These are phyloP conservation scores for Eupeodes corollae DNA, from an alignment of 1,140 invertebrate genomes.

Conservation along the genomic window DNA sequence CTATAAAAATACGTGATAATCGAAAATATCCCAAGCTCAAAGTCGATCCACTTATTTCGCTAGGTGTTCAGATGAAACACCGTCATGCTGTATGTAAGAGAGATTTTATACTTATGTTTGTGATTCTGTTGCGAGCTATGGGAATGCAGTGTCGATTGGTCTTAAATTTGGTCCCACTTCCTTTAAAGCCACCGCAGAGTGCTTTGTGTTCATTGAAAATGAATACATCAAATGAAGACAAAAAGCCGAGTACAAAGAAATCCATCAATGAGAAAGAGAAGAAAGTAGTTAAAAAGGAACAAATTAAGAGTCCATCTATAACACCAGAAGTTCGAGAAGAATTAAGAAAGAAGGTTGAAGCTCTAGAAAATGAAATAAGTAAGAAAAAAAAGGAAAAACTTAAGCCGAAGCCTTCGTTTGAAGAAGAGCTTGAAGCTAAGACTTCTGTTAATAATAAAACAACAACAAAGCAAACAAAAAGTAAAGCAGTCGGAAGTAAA, in stretches of 20 bases:
- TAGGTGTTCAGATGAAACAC: slow-evolving; percentile 49
- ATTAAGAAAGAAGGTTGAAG: no score
- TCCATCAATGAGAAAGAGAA: slow-evolving; percentile 12
- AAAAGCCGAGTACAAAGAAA: slow-evolving; percentile 5
- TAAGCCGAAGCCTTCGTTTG: no score
- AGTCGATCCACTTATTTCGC: slow-evolving; percentile 37
- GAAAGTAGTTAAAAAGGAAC: slow-evolving; percentile 7
- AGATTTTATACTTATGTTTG: slow-evolving; percentile 62
- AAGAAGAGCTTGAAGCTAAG: no score
- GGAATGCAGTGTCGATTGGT: slow-evolving; percentile 72
- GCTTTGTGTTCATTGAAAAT: slow-evolving; percentile 48
- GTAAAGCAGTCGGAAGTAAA: no score
- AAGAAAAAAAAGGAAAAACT: no score
- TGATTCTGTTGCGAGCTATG: slow-evolving; percentile 61
- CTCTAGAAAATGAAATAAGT: no score
- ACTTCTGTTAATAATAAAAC: no score
- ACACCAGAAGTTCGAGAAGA: slow-evolving; percentile 9
- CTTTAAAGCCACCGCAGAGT: slow-evolving; percentile 45
- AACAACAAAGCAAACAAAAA: no score
- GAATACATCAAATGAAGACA: slow-evolving; percentile 19
- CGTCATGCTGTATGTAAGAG: slow-evolving; percentile 51
- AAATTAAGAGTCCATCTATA: slow-evolving; percentile 5
- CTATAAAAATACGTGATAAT: slow-evolving; percentile 44
- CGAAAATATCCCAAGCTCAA: slow-evolving; percentile 22
- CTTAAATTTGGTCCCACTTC: slow-evolving; percentile 51